Percentiles rank a stretch among this genome's conserved stretches.
Evolutionary conservation across 2,113 vertebrate genomes (phyloP).

Genomic region (Ciconia boyciana): DNA sequence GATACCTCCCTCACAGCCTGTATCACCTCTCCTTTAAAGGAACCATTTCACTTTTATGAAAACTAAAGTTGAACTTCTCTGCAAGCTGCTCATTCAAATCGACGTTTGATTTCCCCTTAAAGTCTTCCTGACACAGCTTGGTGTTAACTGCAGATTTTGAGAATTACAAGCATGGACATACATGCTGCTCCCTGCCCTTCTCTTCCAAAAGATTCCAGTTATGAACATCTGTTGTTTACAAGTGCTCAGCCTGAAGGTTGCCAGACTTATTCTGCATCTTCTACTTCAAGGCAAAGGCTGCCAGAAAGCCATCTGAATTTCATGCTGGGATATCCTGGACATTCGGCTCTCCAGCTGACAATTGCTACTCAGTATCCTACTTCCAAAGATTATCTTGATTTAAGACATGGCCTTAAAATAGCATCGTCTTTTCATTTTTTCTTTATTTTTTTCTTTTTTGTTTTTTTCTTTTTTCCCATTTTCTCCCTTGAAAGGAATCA

Average conservation of each 20-base stretch:
- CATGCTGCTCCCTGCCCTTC: slow-evolving; percentile 44
- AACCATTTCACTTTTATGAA: background rate
- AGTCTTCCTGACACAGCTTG: background rate
- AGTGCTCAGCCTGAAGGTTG: slow-evolving; percentile 70
- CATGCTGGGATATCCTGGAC: slow-evolving; percentile 71
- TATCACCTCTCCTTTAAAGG: background rate
- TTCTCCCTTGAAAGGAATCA: background rate
- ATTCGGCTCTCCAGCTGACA: slow-evolving; percentile 59
- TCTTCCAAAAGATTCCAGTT: slow-evolving; percentile 63
- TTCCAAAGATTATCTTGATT: slow-evolving; percentile 29
- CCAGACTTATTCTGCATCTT: slow-evolving; percentile 73
- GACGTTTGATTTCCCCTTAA: background rate
- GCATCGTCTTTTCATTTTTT: background rate
- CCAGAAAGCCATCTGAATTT: slow-evolving; percentile 69
- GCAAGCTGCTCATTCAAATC: background rate
- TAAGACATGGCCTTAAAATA: slow-evolving; percentile 51
- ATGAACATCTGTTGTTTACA: slow-evolving; percentile 82
- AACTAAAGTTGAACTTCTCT: background rate
- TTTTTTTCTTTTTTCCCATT: fast-evolving
- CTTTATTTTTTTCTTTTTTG: too few species aligned
- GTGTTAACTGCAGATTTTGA: slow-evolving; percentile 4
- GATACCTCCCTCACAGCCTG: background rate
- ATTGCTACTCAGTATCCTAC: slow-evolving; percentile 39
- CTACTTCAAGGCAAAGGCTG: slow-evolving; percentile 50
- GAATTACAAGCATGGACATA: slow-evolving; percentile 61